Evolutionary conservation across 2,797 vertebrate species (phyloP).

Genomic region (Rhinella marina): DNA sequence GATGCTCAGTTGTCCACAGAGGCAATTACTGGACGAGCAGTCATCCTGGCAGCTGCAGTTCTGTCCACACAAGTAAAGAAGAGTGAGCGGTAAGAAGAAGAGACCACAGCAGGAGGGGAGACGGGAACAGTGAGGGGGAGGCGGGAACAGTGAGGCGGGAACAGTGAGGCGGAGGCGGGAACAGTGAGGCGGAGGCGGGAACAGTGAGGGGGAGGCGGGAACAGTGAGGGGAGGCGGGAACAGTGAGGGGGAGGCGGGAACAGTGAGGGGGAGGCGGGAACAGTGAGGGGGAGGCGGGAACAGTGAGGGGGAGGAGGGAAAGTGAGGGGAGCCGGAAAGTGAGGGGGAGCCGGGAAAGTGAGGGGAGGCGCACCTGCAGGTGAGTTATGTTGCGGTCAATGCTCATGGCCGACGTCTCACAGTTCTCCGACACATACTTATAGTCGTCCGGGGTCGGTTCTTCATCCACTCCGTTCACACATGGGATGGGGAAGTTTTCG

Average conservation of each 20-base stretch:
- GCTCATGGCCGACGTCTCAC: constrained; percentile 94
- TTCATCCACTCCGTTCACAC: constrained; percentile 89
- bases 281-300: too few relatives aligned
- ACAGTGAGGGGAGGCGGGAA: too few relatives aligned
- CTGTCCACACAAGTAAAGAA: constrained; percentile 66
- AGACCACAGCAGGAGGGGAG: too few relatives aligned
- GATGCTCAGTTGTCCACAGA: constrained; percentile 94
- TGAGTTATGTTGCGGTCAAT: constrained; percentile 95
- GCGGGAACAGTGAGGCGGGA: too few relatives aligned
- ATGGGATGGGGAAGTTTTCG: constrained; percentile 91
- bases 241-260: too few relatives aligned
- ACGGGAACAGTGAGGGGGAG: too few relatives aligned
- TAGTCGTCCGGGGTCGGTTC: constrained; percentile 90
- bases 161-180: too few relatives aligned
- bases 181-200: too few relatives aligned
- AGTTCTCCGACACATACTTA: constrained; percentile 94
- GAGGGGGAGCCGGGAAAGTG: not conserved
- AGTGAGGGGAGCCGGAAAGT: too few relatives aligned
- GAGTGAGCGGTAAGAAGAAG: too few relatives aligned
- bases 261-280: too few relatives aligned
- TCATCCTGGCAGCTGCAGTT: constrained; percentile 89
- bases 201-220: too few relatives aligned
- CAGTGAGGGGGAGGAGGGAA: not conserved
- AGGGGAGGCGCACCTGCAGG: constrained; percentile 77
- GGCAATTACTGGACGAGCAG: constrained; percentile 92